phyloP scores from a whole-genome alignment of 2,113 vertebrate species.

The Entomyzon cyanotis region DNA sequence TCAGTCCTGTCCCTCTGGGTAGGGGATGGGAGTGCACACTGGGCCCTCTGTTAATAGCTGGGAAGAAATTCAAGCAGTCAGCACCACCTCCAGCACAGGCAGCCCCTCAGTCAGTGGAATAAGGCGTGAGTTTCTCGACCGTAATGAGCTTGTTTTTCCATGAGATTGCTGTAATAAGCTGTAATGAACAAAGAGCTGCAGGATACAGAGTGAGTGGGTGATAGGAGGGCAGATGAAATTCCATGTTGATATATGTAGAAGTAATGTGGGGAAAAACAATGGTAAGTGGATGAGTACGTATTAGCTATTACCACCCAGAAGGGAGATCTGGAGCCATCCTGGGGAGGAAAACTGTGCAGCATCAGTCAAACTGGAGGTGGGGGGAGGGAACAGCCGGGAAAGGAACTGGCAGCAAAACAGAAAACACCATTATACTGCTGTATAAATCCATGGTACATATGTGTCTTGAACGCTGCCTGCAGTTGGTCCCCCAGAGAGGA shows the following conservation, averaged over 20 bases:
- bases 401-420: constrained; percentile 57
- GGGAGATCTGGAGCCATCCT: constrained; percentile 38
- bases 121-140: neutral
- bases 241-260: neutral
- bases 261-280: neutral
- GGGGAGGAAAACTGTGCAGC: constrained; percentile 26
- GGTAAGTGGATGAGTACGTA: neutral
- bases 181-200: constrained; percentile 55
- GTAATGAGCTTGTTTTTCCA: constrained; percentile 63
- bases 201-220: constrained; percentile 36
- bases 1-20: constrained; percentile 47
- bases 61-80: constrained; percentile 48
- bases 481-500: neutral
- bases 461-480: constrained; percentile 26
- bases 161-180: constrained; percentile 49
- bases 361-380: constrained; percentile 16
- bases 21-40: constrained; percentile 50
- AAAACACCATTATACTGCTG: constrained; percentile 61
- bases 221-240: constrained; percentile 46
- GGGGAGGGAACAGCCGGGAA: constrained; percentile 28
- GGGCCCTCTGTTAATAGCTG: constrained; percentile 52
- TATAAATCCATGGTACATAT: constrained; percentile 21
- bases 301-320: constrained; percentile 59
- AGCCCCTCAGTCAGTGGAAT: constrained; percentile 41
- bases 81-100: constrained; percentile 52